Percentiles rank a stretch among this genome's conserved stretches.
Evolutionary conservation across 92 coral and sea anemone species (phyloP).

Genomic region (Zoanthus sociatus): DNA sequence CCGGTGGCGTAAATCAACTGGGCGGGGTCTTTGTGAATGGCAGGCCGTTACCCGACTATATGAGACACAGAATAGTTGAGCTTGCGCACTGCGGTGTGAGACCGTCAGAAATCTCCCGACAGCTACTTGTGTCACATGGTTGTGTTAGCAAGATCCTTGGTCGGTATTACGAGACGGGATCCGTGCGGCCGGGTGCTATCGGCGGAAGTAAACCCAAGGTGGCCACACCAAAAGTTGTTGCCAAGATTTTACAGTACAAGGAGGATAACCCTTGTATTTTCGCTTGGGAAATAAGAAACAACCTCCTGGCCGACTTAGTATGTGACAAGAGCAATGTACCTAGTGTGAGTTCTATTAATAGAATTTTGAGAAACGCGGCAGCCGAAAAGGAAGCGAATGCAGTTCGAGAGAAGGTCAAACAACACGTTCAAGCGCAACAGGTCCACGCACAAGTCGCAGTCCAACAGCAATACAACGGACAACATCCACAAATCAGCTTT

Average conservation of each 20-base stretch:
- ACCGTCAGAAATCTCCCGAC: constrained; percentile 99
- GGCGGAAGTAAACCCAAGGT: constrained; percentile 99
- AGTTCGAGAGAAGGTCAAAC: constrained; percentile 93
- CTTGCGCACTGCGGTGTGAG: constrained; percentile 99
- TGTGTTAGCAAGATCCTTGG: constrained; percentile 99
- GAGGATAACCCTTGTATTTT: constrained; percentile 97
- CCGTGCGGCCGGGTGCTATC: constrained; percentile 98
- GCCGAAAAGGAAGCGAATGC: constrained; percentile 95
- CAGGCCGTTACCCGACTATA: constrained; percentile 99
- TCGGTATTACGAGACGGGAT: constrained; percentile 97
- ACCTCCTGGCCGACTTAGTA: constrained; percentile 88
- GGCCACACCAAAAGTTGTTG: constrained; percentile 96
- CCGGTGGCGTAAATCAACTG: constrained; percentile 99
- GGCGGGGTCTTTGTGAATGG: constrained; percentile 99
- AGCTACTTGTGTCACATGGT: constrained; percentile 98
- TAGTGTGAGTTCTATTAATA: constrained; percentile 97
- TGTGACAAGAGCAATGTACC: constrained; percentile 98
- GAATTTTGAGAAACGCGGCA: constrained; percentile 86
- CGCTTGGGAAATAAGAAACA: constrained; percentile 98
- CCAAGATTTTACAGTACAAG: constrained; percentile 92
- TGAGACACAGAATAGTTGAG: constrained; percentile 99
- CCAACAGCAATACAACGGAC: constrained; percentile 81
- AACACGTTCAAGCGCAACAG: constrained; percentile 92
- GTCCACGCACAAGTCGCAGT: constrained; percentile 86
- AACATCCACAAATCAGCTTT: constrained; percentile 91